Evolutionary conservation across 2,113 vertebrate genomes (phyloP), one percentile per base, ranked within the genome.

Genomic region (Plotosus lineatus): DNA sequence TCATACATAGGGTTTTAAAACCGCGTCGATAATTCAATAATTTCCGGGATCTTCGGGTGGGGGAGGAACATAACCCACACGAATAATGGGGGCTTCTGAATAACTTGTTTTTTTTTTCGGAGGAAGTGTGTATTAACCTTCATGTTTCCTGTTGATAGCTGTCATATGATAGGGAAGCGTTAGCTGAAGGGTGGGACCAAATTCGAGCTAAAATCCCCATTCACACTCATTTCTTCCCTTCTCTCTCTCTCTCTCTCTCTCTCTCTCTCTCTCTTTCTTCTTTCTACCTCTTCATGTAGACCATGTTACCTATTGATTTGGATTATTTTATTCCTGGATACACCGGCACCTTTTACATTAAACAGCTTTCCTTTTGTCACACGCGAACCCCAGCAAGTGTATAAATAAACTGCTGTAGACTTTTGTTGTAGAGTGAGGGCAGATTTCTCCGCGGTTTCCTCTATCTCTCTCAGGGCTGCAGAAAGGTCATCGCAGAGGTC

Each of bases 401-500:
- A 17, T 60, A 60, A 31, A 31, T 56, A 26, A 56, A 56, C 14
- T 56, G 53, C 55, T 26, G 11, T 12, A 56, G 6, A 63, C 60
- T 7, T 61, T 33, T 33, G 33, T 1, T 65, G 60, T 63, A 19
- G 31, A 36, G 60, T 19, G 33, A 19, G 60, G 0, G 3, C 6
- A 3, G 15, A 65, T 38, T 38, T n/a, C n/a, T 51, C 63, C n/a
- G 19, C 17, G 3, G 38, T 68, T 68, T n/a, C 26, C n/a, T 42
- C 66, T 44, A 56, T 79, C 40, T 58, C 21, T 14, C 31, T n/a
- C n/a, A n/a, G n/a, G 28, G 26, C 55, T 73, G 51, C 15, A 19
- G 69, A 10, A 26, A 73, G 78, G 53, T 38, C 69, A 72, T 28
- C 1, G 44, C 26, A 26, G 21, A 50, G 79, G 74, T 50, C 44